Conservation (phyloP, 2,888 invertebrate genomes). For the Kryphioiulus occultus region DNA sequence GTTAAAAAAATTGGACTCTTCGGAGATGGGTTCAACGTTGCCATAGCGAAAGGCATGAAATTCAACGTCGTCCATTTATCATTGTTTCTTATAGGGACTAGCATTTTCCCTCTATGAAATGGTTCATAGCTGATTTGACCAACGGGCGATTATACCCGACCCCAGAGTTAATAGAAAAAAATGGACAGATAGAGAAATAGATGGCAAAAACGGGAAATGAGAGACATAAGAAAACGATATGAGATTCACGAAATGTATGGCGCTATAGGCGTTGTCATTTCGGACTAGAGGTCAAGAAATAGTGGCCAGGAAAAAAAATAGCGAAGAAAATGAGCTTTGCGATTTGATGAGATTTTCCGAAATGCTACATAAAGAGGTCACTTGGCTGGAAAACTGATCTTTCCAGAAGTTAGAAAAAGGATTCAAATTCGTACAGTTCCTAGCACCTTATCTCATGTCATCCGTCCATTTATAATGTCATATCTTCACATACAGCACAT, state of each 20-base stretch:
- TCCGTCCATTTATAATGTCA: too few relatives aligned
- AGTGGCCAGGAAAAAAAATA: not conserved
- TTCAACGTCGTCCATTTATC: conserved; percentile 45
- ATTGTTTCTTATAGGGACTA: conserved; percentile 31
- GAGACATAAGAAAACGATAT: conserved; percentile 39
- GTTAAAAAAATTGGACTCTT: conserved; percentile 43
- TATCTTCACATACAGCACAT: too few relatives aligned
- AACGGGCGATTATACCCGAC: conserved; percentile 33
- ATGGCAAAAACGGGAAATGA: conserved; percentile 46
- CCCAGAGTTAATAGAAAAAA: conserved; percentile 44
- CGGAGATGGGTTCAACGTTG: conserved; percentile 34
- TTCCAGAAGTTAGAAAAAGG: not conserved
- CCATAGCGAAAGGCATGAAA: conserved; percentile 28
- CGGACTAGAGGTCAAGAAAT: conserved; percentile 37
- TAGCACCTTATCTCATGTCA: too few relatives aligned
- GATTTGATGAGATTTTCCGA: conserved; percentile 32
- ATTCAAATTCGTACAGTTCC: not conserved
- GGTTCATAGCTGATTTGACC: conserved; percentile 44
- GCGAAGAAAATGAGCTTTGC: conserved; percentile 5
- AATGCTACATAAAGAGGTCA: not conserved
- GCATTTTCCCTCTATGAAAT: conserved; percentile 36
- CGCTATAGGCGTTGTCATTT: conserved; percentile 13
- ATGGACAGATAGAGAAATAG: conserved; percentile 44
- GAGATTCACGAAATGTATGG: conserved; percentile 27
- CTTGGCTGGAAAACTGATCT: not conserved